Evolutionary conservation across 2,888 invertebrate genomes (phyloP).

Genomic region (Ochlodes sylvanus): DNA sequence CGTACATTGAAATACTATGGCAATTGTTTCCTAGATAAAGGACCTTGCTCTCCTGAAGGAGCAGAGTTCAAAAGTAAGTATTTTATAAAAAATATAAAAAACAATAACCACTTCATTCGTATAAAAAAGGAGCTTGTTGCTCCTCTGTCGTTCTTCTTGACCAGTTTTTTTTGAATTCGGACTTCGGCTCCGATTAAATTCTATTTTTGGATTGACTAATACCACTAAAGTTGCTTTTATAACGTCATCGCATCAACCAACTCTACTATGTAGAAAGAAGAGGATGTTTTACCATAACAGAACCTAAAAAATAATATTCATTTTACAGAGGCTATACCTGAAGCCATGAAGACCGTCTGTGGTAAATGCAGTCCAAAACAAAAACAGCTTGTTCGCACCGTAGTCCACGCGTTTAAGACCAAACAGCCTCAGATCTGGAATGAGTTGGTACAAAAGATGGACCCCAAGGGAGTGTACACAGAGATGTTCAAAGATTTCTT

Average conservation of each 20-base stretch:
- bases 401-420: conserved; percentile 86
- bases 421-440: conserved; percentile 87
- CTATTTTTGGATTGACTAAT: too few relatives aligned
- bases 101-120: too few relatives aligned
- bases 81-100: background rate
- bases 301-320: background rate
- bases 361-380: conserved; percentile 88
- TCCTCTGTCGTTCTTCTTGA: too few relatives aligned
- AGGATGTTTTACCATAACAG: background rate
- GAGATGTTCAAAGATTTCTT: conserved; percentile 82
- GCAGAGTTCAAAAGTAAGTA: conserved; percentile 88
- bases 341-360: conserved; percentile 79
- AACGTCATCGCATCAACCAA: too few relatives aligned
- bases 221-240: too few relatives aligned
- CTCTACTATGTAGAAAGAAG: too few relatives aligned
- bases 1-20: conserved; percentile 88
- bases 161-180: too few relatives aligned
- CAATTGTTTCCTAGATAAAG: conserved; percentile 87
- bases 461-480: conserved; percentile 87
- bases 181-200: too few relatives aligned
- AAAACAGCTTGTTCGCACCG: conserved; percentile 81
- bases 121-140: too few relatives aligned
- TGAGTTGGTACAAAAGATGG: conserved; percentile 87
- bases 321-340: conserved; percentile 67
- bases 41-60: conserved; percentile 89